Evolutionary conservation across 2,113 vertebrate species (phyloP).

Genomic region (Clarias magur): DNA sequence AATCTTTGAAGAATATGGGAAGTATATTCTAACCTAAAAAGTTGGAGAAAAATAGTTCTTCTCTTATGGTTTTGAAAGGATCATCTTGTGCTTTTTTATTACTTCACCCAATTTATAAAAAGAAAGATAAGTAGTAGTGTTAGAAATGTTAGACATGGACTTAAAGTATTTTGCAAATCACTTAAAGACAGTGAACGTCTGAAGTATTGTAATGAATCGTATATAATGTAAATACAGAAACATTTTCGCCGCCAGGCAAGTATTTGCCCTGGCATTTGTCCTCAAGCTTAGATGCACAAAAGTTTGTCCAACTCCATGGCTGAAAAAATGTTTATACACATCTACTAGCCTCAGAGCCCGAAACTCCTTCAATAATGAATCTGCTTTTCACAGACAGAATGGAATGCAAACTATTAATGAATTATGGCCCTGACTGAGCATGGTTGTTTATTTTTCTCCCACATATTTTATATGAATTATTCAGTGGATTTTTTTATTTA

Average conservation of each 20-base stretch:
- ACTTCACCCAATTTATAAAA: not conserved
- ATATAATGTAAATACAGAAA: slow-evolving; percentile 7
- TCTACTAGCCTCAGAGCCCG: slow-evolving; percentile 42
- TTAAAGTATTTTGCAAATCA: not conserved
- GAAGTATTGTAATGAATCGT: not conserved
- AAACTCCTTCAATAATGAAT: slow-evolving; percentile 57
- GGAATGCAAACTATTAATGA: slow-evolving; percentile 69
- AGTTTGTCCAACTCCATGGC: slow-evolving; percentile 20
- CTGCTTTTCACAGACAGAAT: slow-evolving; percentile 64
- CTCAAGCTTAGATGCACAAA: slow-evolving; percentile 40
- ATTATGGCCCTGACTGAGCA: slow-evolving; percentile 56
- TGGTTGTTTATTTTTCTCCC: slow-evolving; percentile 68
- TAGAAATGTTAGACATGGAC: not conserved
- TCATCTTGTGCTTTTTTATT: not conserved
- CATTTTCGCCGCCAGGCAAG: not conserved
- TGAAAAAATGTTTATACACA: slow-evolving; percentile 29
- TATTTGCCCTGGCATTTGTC: slow-evolving; percentile 18
- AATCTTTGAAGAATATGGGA: no score
- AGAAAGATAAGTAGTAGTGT: not conserved
- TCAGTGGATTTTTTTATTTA: slow-evolving; percentile 66
- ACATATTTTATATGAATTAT: slow-evolving; percentile 69
- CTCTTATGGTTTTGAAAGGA: no score
- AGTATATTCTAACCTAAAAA: no score
- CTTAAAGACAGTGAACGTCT: not conserved
- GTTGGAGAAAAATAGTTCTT: no score